A percentile compares a stretch with the other conserved stretches of the same genome.
These are phyloP conservation scores for Lagodon rhomboides DNA, from an alignment of 2,797 vertebrate genomes.

Conservation along the genomic window DNA sequence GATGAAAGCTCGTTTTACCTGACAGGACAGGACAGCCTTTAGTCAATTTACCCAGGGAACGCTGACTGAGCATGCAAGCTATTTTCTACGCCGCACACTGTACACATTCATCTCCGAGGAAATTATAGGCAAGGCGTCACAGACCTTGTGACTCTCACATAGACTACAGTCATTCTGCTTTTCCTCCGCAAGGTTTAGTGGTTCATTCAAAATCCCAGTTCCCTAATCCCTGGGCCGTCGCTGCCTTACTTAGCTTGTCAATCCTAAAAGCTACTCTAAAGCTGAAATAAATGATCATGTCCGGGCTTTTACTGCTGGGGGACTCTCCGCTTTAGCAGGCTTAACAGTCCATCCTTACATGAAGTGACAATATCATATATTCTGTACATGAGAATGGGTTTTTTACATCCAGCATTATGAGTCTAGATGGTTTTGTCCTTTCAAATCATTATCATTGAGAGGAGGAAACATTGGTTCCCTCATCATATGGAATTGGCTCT, in stretches of 20 bases:
- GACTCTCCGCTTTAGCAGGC: constrained; percentile 4
- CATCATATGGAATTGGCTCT: constrained; percentile 66
- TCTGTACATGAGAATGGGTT: constrained; percentile 33
- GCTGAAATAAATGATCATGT: constrained; percentile 46
- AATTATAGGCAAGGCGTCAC: constrained; percentile 7
- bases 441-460: constrained; percentile 72
- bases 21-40: constrained; percentile 20
- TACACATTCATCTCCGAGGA: constrained; percentile 4
- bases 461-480: constrained; percentile 65
- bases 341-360: constrained; percentile 26
- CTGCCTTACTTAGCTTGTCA: constrained; percentile 39
- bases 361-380: constrained; percentile 39
- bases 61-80: constrained; percentile 29
- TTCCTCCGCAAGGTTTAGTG: background rate
- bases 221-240: constrained; percentile 27
- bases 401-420: constrained; percentile 49
- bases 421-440: constrained; percentile 69
- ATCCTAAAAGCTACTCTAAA: constrained; percentile 46
- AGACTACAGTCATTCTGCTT: background rate
- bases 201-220: constrained; percentile 28
- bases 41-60: constrained; percentile 23
- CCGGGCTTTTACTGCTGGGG: constrained; percentile 24
- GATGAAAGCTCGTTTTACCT: constrained; percentile 24
- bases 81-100: constrained; percentile 1
- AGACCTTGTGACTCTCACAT: background rate